These are phyloP conservation scores for Antennarius maculatus DNA, from an alignment of 2,797 vertebrate species.

Conservation along the genomic window DNA sequence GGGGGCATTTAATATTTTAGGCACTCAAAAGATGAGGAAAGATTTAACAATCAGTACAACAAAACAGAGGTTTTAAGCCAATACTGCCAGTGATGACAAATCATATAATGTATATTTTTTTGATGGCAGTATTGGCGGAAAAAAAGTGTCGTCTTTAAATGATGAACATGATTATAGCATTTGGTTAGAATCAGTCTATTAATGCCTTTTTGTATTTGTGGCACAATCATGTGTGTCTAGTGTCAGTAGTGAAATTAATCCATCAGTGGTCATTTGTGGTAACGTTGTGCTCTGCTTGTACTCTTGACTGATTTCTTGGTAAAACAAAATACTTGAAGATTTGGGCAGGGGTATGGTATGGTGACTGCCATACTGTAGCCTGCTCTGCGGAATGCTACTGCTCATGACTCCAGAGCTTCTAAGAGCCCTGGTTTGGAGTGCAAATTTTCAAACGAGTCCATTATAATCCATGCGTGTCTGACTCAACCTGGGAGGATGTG, in stretches of 20 bases:
- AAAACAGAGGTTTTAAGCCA: constrained; percentile 25
- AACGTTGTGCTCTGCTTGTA: constrained; percentile 16
- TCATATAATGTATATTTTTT: constrained; percentile 5
- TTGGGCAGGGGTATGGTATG: constrained; percentile 31
- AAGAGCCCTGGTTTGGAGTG: constrained; percentile 40
- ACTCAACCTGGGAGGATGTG: constrained; percentile 21
- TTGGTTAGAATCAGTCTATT: constrained; percentile 30
- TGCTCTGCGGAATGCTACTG: constrained; percentile 54
- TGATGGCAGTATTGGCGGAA: constrained; percentile 8
- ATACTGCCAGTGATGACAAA: constrained; percentile 10
- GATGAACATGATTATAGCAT: constrained; percentile 11
- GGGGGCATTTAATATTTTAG: neutral
- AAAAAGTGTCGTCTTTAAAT: constrained; percentile 2
- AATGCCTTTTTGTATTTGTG: constrained; percentile 25
- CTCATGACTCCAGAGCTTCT: constrained; percentile 37
- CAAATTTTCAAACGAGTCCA: constrained; percentile 45
- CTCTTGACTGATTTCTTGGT: constrained; percentile 56
- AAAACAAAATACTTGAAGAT: constrained; percentile 53
- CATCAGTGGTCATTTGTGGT: constrained; percentile 20
- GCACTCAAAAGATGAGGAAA: constrained; percentile 13
- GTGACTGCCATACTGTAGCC: constrained; percentile 54
- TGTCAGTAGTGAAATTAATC: constrained; percentile 35
- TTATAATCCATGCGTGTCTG: constrained; percentile 27
- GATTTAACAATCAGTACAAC: constrained; percentile 33
- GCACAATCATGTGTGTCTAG: constrained; percentile 12